These are phyloP conservation scores for Chaenocephalus aceratus DNA, from an alignment of 2,113 vertebrate genomes.

Conservation along the genomic window DNA sequence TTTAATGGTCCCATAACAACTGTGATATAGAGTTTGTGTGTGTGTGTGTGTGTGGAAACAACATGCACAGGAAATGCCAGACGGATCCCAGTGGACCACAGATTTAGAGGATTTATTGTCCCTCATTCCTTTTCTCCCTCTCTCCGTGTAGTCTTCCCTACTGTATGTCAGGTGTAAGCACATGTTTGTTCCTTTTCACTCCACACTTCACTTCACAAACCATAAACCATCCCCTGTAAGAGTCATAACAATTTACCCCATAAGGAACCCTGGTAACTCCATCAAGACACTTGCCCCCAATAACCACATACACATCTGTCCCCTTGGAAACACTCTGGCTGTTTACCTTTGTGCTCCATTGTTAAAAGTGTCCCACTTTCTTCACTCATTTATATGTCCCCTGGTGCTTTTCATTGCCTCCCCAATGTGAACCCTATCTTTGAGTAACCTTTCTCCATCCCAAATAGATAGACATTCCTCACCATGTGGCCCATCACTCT, in stretches of 20 bases:
- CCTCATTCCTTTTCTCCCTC: neutral
- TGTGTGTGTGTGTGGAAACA: conserved; percentile 37
- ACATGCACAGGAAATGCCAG: conserved; percentile 76
- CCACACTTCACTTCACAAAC: neutral
- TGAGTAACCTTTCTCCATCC: conserved; percentile 22
- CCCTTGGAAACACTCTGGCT: conserved; percentile 56
- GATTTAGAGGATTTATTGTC: conserved; percentile 55
- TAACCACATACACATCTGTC: conserved; percentile 54
- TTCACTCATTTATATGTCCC: conserved; percentile 41
- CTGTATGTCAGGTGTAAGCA: conserved; percentile 5
- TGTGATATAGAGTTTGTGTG: conserved; percentile 32
- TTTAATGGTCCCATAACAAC: conserved; percentile 47
- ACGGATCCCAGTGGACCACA: conserved; percentile 54
- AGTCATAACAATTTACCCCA: conserved; percentile 55
- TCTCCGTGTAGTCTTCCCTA: neutral
- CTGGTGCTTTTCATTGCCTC: conserved; percentile 56
- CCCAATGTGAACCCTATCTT: conserved; percentile 41
- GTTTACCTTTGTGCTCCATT: conserved; percentile 49
- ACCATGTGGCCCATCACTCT: conserved; percentile 21
- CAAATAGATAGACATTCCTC: neutral
- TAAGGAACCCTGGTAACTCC: conserved; percentile 28
- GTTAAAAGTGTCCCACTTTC: conserved; percentile 41
- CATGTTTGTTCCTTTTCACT: neutral
- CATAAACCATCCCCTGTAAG: neutral
- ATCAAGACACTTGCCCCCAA: conserved; percentile 38